Evolutionary conservation across 1,140 invertebrate species (phyloP).

Genomic region (Dreissena polymorpha): DNA sequence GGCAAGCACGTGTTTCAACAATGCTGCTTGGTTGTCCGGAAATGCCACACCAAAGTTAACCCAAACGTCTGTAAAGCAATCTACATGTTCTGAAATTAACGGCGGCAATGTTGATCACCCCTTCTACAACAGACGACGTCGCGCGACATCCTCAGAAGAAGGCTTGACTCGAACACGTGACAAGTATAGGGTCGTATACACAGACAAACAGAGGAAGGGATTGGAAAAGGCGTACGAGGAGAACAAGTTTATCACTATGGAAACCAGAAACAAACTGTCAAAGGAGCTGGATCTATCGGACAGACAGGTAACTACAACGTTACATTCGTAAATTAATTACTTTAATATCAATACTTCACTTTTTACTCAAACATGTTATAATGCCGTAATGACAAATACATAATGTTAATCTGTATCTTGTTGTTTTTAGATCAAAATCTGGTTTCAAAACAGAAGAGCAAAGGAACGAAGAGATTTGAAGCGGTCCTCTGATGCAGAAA

Average conservation of each 20-base stretch:
- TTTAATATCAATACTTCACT: no score
- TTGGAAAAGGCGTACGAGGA: no score
- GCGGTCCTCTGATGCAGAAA: neutral
- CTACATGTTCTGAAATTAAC: no score
- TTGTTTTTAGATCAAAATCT: slow-evolving; percentile 28
- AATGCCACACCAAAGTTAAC: no score
- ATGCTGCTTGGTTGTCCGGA: no score
- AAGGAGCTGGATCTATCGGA: slow-evolving; percentile 36
- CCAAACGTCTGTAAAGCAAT: no score
- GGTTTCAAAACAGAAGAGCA: slow-evolving; percentile 43
- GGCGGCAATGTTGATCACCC: slow-evolving; percentile 10
- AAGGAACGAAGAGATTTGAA: slow-evolving; percentile 32
- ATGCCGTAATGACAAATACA: neutral
- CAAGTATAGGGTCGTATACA: no score
- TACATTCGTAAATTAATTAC: no score
- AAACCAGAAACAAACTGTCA: slow-evolving; percentile 5
- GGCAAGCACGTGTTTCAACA: no score
- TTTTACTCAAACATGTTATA: neutral
- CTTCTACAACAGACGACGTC: slow-evolving; percentile 25
- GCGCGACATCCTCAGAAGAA: neutral
- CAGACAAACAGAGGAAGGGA: no score
- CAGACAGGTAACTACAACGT: slow-evolving; percentile 35
- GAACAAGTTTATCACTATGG: no score
- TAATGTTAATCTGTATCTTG: neutral
- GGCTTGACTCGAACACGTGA: slow-evolving; percentile 43